Evolutionary conservation across 1,140 invertebrate species (phyloP).

Genomic region (Maniola jurtina): DNA sequence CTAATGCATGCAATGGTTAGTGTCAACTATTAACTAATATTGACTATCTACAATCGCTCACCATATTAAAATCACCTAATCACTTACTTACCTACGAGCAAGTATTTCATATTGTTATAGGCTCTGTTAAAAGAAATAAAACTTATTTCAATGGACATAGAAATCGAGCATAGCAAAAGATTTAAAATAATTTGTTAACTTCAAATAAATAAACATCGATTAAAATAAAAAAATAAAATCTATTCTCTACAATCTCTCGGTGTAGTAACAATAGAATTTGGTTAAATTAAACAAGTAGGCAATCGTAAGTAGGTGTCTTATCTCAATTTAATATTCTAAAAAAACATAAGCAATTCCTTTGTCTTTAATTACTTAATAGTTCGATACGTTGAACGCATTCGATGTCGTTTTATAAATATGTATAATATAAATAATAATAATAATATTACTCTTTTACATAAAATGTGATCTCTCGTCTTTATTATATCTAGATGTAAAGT

Average conservation of each 20-base stretch:
- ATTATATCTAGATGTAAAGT: slow-evolving; percentile 48
- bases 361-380: slow-evolving; percentile 29
- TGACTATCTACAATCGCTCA: no score
- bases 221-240: background rate
- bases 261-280: background rate
- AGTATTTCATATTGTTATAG: no score
- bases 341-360: slow-evolving; percentile 56
- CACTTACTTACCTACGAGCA: no score
- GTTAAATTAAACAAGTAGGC: slow-evolving; percentile 29
- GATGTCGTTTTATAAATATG: slow-evolving; percentile 36
- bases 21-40: no score
- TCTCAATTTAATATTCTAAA: slow-evolving; percentile 59
- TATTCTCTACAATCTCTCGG: background rate
- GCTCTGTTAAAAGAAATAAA: no score
- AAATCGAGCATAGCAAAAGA: no score
- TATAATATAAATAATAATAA: slow-evolving; percentile 1
- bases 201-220: no score
- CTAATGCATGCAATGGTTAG: no score
- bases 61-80: no score
- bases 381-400: slow-evolving; percentile 30
- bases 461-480: slow-evolving; percentile 69
- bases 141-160: no score
- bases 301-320: slow-evolving; percentile 46
- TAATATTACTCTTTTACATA: slow-evolving; percentile 39
- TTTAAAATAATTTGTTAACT: no score